Base-by-base conservation (phyloP, 2,797 vertebrate genomes). In the Oreochromis mossambicus region DNA sequence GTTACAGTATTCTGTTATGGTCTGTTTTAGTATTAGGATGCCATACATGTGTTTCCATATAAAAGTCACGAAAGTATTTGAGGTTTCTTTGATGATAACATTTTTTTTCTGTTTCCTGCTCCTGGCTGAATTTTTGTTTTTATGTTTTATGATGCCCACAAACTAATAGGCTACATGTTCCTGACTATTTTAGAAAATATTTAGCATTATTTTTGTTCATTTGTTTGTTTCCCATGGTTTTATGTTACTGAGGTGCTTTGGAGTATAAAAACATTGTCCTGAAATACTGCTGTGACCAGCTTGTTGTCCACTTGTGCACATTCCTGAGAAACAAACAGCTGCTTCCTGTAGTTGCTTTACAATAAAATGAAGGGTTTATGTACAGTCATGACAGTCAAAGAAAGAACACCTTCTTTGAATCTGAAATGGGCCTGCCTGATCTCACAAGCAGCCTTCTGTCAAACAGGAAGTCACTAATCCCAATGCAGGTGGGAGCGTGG, bases 241-340 rank as follows among this genome's bases (percentile, higher is more conserved):
- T 70, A 81, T 79, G 88, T 92, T 86, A 87, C 88, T 89, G 89
- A 90, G 86, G 87, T 89, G 86, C 48, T 66, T 78, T 81, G 85
- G 38, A 85, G 87, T 93, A 91, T 83, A 94, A 91, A 92, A 93
- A 88, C 63, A 83, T 77, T 54, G 79, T 92, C 89, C 87, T 90
- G 91, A 91, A 94, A 79, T 61, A 87, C 90, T 81, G 81, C 73
- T 7, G 36, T 61, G 84, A 83, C 87, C 87, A 77, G 92, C 78
- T 84, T 91, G 36, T 85, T 87, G 87, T 93, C 91, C 68, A 88
- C 89, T 90, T 85, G 85, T 79, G 91, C 87, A 86, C 92, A 87
- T 94, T 95, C 94, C 94, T 93, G 90, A 95, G 94, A 94, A 90
- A 93, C 94, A 92, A 91, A 91, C 91, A 89, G 84, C 92, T 89